Evolutionary conservation across 1,140 invertebrate species (phyloP).

Genomic region (Mesaphorura yosii): DNA sequence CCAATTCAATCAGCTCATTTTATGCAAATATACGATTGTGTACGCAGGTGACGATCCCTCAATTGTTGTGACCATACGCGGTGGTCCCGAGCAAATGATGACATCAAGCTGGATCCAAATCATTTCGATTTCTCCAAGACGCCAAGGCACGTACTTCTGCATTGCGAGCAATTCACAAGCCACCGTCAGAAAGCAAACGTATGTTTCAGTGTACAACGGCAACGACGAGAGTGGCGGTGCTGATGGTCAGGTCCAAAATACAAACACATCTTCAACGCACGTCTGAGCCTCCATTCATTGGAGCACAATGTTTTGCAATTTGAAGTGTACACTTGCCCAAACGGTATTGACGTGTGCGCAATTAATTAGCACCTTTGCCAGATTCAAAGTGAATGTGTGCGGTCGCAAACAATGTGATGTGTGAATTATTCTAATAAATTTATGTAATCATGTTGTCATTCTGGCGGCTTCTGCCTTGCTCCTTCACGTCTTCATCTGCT

Average conservation of each 20-base stretch:
- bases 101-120: conserved; percentile 55
- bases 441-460: too few relatives aligned
- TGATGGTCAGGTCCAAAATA: too few relatives aligned
- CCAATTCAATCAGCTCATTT: neutral
- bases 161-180: conserved; percentile 49
- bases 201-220: conserved; percentile 13
- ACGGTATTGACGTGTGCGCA: neutral
- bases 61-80: conserved; percentile 20
- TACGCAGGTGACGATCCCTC: conserved; percentile 23
- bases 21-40: neutral
- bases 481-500: too few relatives aligned
- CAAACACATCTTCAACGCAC: too few relatives aligned
- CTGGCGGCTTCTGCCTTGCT: too few relatives aligned
- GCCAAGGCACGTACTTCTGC: conserved; percentile 50
- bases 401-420: too few relatives aligned
- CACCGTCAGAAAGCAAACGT: conserved; percentile 23
- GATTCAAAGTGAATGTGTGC: too few relatives aligned
- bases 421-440: too few relatives aligned
- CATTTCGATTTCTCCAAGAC: conserved; percentile 39
- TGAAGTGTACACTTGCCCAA: neutral
- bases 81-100: conserved; percentile 50
- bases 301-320: too few relatives aligned
- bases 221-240: too few relatives aligned
- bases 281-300: too few relatives aligned
- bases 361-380: too few relatives aligned